phyloP scores from a whole-genome alignment of 2,888 invertebrate genomes.

The Amaurobius ferox region DNA sequence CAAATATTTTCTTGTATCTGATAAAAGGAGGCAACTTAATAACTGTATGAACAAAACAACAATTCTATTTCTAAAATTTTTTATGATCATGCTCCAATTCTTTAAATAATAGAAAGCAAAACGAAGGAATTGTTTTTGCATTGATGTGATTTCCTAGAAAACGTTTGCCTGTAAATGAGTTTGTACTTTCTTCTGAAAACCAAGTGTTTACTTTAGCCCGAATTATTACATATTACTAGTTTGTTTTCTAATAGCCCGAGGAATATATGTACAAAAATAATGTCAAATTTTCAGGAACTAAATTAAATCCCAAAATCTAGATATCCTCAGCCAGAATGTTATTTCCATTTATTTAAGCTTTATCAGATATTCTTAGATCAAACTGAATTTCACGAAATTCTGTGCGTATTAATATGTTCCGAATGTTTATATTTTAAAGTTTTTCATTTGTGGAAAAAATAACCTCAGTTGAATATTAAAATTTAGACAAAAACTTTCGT shows the following conservation, averaged over 20 bases:
- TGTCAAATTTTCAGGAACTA: slow-evolving; percentile 41
- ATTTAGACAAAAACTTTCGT: too few species aligned
- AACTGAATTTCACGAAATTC: too few species aligned
- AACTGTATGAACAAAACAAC: neutral
- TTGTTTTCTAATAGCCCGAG: slow-evolving; percentile 31
- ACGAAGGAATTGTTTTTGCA: neutral
- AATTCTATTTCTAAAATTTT: neutral
- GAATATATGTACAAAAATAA: slow-evolving; percentile 8
- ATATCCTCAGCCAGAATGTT: slow-evolving; percentile 6
- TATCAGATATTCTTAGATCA: neutral
- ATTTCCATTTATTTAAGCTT: slow-evolving; percentile 58
- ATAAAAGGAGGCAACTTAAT: neutral
- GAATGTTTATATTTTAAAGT: too few species aligned
- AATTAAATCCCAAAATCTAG: slow-evolving; percentile 33
- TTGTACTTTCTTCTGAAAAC: slow-evolving; percentile 33
- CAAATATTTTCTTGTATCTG: too few species aligned
- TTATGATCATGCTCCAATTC: neutral
- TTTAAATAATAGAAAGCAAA: neutral
- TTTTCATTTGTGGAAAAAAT: too few species aligned
- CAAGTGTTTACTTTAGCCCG: neutral
- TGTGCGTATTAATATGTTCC: slow-evolving; percentile 40
- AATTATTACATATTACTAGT: slow-evolving; percentile 50
- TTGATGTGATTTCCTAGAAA: slow-evolving; percentile 30
- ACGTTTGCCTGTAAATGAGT: slow-evolving; percentile 42
- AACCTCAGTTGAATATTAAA: too few species aligned